Evolutionary conservation across 1,140 invertebrate species (phyloP), one percentile per base, ranked within the genome.

Genomic region (Drosophila bocki): DNA sequence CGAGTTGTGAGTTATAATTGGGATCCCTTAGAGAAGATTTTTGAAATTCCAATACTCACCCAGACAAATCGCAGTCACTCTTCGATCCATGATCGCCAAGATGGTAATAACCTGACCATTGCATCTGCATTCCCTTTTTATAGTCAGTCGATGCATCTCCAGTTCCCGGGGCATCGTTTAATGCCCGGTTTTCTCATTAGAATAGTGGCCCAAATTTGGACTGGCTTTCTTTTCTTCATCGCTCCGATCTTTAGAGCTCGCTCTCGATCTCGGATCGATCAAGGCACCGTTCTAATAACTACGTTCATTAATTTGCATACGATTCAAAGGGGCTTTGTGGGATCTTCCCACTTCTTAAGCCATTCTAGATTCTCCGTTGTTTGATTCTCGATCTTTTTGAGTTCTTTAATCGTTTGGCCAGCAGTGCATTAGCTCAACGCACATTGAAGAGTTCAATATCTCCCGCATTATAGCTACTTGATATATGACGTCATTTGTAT

Each of bases 401-500:
- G 53, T 41, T 71, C 35, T 39, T 57, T 60, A 51, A 72, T 59
- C 42, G 53, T 7, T 72, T 39, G 50, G 32, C 45, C 45, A 60
- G 29, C 32, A 48, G 42, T 72, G 37, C 45, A 70, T 51, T 29
- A 26, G 11, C 17, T 33, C 41, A 15, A 41, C 19, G 33, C 39
- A 12, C 33, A 33, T 32, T 26, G 8, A 15, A 50, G 64, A 71
- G 82, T 72, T 86, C 78, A 88, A 88, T 88, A 87, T 70, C 26
- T 35, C 7, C 29, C 6, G 29, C 12, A 33, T 57, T 67, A 41
- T 7, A 12, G 33, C 35, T 19, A 19, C 42, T 56, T 76, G 61
- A 68, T 58, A 82, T 75, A 87, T 86, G 81, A 79, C 83, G 80
- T 87, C 67, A 83, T 83, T 87, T 83, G 39, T 78, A 33, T 71